These are phyloP conservation scores for Diacarnus erythraeanus DNA, from an alignment of 37 sponge, comb jelly and placozoan genomes.

Conservation along the genomic window DNA sequence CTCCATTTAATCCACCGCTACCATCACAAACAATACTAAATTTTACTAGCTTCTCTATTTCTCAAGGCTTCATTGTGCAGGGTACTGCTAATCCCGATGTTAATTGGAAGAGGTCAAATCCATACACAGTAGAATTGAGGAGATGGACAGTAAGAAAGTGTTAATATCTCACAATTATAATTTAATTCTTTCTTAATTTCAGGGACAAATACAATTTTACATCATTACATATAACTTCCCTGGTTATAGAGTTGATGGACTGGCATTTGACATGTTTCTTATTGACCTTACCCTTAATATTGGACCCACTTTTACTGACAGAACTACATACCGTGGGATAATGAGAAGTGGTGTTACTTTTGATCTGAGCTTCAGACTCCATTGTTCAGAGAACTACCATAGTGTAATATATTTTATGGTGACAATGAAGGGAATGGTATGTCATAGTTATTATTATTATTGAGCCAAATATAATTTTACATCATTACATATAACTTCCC, in stretches of 20 bases:
- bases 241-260: neutral
- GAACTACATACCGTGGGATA: neutral
- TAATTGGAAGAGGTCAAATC: neutral
- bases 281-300: neutral
- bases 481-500: too few relatives aligned
- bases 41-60: too few relatives aligned
- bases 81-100: too few relatives aligned
- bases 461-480: too few relatives aligned
- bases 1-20: too few relatives aligned
- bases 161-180: too few relatives aligned
- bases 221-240: neutral
- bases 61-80: too few relatives aligned
- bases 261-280: neutral
- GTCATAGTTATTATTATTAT: too few relatives aligned
- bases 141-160: neutral
- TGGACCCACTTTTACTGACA: neutral
- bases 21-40: too few relatives aligned
- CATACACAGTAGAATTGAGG: neutral
- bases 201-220: neutral
- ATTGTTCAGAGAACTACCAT: constrained; percentile 8
- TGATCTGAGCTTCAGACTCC: neutral
- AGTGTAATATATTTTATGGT: neutral
- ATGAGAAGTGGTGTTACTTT: neutral
- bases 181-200: neutral
- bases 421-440: too few relatives aligned